These are phyloP conservation scores for Ylistrum balloti DNA, from an alignment of 1,140 invertebrate genomes.

Conservation along the genomic window DNA sequence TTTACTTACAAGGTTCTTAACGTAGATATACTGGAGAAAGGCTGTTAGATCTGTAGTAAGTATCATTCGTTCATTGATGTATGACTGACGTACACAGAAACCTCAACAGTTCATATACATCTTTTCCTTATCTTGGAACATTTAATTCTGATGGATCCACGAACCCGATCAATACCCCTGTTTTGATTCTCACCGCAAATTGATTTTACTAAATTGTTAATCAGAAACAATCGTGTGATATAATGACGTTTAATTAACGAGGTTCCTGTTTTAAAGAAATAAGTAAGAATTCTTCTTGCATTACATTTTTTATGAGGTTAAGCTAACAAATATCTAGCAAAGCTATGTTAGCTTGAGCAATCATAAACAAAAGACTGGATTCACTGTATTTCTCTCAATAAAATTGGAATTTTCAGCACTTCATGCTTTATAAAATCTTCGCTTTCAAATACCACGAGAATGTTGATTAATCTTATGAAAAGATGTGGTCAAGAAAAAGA, in stretches of 20 bases:
- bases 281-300: neutral
- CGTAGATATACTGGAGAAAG: neutral
- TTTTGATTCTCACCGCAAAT: conserved; percentile 23
- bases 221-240: conserved; percentile 16
- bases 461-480: too few species aligned
- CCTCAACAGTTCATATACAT: neutral
- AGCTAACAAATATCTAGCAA: neutral
- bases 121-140: neutral
- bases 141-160: neutral
- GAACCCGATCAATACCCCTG: neutral
- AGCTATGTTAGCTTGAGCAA: neutral
- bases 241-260: neutral
- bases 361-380: too few species aligned
- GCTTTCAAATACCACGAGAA: too few species aligned
- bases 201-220: conserved; percentile 34
- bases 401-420: too few species aligned
- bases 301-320: neutral
- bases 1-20: neutral
- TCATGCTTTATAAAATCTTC: too few species aligned
- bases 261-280: neutral
- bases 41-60: neutral
- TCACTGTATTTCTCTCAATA: too few species aligned
- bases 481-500: too few species aligned
- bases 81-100: neutral
- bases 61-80: neutral